Evolutionary conservation across 2,888 invertebrate species (phyloP), one percentile per base, ranked within the genome.

Genomic region (Cylindroiulus punctatus): DNA sequence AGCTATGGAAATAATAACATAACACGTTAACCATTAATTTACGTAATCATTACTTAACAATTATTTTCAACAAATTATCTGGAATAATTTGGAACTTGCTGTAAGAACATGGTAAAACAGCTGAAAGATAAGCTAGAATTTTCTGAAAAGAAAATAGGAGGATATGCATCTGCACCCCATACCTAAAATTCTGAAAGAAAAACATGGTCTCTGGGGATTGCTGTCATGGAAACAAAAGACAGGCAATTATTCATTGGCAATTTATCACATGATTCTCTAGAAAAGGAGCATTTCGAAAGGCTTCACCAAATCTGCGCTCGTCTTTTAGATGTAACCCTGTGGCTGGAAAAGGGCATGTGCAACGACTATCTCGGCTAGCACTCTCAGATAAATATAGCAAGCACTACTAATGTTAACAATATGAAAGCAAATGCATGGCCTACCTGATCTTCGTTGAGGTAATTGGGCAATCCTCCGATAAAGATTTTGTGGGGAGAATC

Each of bases 401-500:
- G 19, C 10, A 65, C 65, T 26, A 65, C 22, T n/a, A 65, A 65
- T 26, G 65, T 26, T 22, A 7, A 26, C 8, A 65, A 12, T 26
- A 26, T 26, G n/a, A 65, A n/a, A n/a, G n/a, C n/a, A 19, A n/a
- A 52, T n/a, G 42, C 26, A n/a, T 22, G 40, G 26, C 52, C 93
- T 95, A 98, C 98, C 96, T 99, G 99, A 91, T 99, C 99, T 92
- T 99, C 98, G 91, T 98, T 98, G 89, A 99, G 94, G 93, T 99
- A 99, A 93, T 97, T 98, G 88, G 99, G 99, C 89, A 99, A 93
- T 89, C 98, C 98, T 90, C 98, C 98, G 92, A 99, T 97, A 93
- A 98, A 99, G 91, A 99, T 97, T 94, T 99, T 99, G 93, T 98
- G 97, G 30, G 98, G 97, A 17, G 98, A 98, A 92, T 99, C 99